Base-by-base conservation (phyloP, 2,888 invertebrate species). In the Kuschelorhynchus macadamiae region DNA sequence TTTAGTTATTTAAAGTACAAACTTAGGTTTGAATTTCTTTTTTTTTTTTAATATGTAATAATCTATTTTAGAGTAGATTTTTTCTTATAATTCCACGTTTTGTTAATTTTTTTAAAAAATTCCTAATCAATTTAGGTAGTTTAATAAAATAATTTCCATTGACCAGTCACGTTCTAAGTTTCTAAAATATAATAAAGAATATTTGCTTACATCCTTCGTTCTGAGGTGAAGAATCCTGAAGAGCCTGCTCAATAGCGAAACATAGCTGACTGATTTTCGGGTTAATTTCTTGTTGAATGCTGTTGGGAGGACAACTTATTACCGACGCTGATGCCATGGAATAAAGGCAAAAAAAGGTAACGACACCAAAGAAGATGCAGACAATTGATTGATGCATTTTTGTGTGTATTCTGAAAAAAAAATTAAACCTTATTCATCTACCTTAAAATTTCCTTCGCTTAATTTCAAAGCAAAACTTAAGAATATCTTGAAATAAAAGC, bases 271-370 rank as follows among this genome's bases (percentile, higher is more conserved):
- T 75, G n/a, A 77, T 46, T 36, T 75, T 72, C 2, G 78, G 74
- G 53, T 70, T 75, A 9, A 75, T 52, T 61, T 77, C 74, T 53
- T 73, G 72, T 41, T 72, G 56, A 5, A 70, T 33, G 60, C 71
- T 72, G 56, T 72, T 78, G 14, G 77, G 77, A 8, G 79, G 77
- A 62, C 79, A 79, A 52, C 76, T 79, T 47, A 79, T 77, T 8
- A 77, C 74, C 12, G 77, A 75, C 8, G 77, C 75, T 64, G 73
- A 67, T 14, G 73, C 57, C 17, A 71, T 53, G 1, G 70, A 64
- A 21, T 25, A 63, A 17, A 63, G 50, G 50, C 74, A 61, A 16
- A 77, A 69, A 25, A 71, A 62, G 11, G 70, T 47, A 11, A 74
- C 46, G n/a, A 70, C 11, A 41, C 74, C 77, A 16, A 74, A 64